Evolutionary conservation across 2,113 vertebrate genomes (phyloP).

Genomic region (Furnarius figulus): DNA sequence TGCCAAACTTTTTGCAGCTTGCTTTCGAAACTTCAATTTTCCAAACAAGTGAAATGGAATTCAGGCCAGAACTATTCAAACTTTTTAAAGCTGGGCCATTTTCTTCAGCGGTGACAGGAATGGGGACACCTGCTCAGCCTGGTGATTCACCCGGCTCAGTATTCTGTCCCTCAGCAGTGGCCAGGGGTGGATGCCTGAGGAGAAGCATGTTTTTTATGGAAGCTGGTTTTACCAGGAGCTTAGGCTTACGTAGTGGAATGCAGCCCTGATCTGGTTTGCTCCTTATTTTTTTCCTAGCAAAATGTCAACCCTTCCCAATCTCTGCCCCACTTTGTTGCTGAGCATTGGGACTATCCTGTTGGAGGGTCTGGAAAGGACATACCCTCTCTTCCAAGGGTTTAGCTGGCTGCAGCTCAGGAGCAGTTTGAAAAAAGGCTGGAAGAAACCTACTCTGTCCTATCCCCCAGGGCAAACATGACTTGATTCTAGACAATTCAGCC

Average conservation of each 20-base stretch:
- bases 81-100: background rate
- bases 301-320: background rate
- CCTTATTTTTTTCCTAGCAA: background rate
- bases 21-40: background rate
- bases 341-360: background rate
- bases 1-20: background rate
- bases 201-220: background rate
- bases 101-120: background rate
- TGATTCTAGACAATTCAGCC: background rate
- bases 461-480: background rate
- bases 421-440: background rate
- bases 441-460: background rate
- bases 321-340: background rate
- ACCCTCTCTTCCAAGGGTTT: background rate
- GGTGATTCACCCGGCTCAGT: background rate
- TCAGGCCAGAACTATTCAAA: background rate
- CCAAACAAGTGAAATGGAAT: background rate
- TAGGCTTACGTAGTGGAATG: background rate
- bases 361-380: background rate
- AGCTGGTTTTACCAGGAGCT: background rate
- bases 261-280: background rate
- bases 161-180: background rate
- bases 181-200: background rate
- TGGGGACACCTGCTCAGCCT: background rate
- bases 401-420: background rate